Evolutionary conservation across 2,113 vertebrate genomes (phyloP), one percentile per base, ranked within the genome.

Genomic region (Pluvialis apricaria): DNA sequence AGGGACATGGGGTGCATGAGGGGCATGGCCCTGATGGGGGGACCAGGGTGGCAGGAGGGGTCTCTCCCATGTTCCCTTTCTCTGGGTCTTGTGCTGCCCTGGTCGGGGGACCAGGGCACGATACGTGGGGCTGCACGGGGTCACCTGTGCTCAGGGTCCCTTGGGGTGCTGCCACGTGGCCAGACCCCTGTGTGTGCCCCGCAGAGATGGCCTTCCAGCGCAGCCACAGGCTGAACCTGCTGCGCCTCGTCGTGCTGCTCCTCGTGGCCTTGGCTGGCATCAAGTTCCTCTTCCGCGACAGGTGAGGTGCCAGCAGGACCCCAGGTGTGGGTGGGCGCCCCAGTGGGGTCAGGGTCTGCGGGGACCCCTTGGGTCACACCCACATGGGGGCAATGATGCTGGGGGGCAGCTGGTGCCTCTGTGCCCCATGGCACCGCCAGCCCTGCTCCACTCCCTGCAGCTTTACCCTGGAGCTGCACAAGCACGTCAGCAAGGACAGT

Each of bases 281-380:
- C 83, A 98, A 97, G 76, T 94, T 98, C 45, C 73, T 97, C 52
- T 97, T 95, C 40, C 90, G 69, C 3, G 96, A 96, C 95, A 98
- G 97, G 98, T 98, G 58, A 96, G 97, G 72, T 26, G 92, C 13
- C 84, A 69, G 52, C n/a, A 44, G 47, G n/a, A 40, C 11, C 19
- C 22, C 16, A 0, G 22, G 10, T 2, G 1, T 20, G 49, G 52
- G n/a, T 6, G 15, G 68, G 42, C 44, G 14, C 8, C 18, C 13
- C 51, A 5, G 15, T 0, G 1, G 52, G 8, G 1, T 5, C 1
- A 0, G 73, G 61, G n/a, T 32, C 32, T 47, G 38, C 1, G 2
- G 29, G 57, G 36, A 68, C 5, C 13, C 58, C 60, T 20, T 14
- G 40, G 19, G 18, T 34, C 2, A 2, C 47, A 36, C 31, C 34